A percentile compares a stretch with the other conserved stretches of the same genome.
Conservation (phyloP, 2,797 vertebrate species). For the Onychomys arenicola region DNA sequence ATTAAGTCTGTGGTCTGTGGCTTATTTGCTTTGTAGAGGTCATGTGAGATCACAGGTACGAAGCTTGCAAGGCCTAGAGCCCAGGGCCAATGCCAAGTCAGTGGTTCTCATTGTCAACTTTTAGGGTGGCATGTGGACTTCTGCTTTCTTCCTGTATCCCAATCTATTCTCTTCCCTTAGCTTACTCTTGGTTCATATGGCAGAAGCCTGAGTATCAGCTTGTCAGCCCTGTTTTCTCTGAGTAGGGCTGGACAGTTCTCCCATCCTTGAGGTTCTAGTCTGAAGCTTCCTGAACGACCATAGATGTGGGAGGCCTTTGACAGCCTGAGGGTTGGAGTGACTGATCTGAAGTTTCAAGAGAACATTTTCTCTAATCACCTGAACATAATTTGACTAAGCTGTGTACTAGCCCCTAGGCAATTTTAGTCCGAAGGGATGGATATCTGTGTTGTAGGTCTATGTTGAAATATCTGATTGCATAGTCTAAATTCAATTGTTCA, state of each 20-base stretch:
- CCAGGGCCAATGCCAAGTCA: neutral
- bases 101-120: neutral
- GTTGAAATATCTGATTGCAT: neutral
- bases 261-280: too few relatives aligned
- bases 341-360: neutral
- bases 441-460: neutral
- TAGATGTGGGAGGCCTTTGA: neutral
- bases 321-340: neutral
- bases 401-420: neutral
- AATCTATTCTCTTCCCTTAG: neutral
- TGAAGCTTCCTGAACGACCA: neutral
- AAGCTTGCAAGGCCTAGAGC: neutral
- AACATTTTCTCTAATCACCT: neutral
- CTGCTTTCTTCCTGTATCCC: neutral
- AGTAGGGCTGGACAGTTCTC: neutral
- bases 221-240: neutral
- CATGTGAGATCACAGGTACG: neutral
- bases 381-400: neutral
- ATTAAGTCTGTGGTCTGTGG: neutral
- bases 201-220: too few relatives aligned
- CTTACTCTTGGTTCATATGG: neutral
- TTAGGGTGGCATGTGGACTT: neutral
- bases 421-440: neutral
- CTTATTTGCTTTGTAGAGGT: neutral
- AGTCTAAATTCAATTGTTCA: neutral